Evolutionary conservation across 1,140 invertebrate genomes (phyloP).

Genomic region (Eulimnadia texana): DNA sequence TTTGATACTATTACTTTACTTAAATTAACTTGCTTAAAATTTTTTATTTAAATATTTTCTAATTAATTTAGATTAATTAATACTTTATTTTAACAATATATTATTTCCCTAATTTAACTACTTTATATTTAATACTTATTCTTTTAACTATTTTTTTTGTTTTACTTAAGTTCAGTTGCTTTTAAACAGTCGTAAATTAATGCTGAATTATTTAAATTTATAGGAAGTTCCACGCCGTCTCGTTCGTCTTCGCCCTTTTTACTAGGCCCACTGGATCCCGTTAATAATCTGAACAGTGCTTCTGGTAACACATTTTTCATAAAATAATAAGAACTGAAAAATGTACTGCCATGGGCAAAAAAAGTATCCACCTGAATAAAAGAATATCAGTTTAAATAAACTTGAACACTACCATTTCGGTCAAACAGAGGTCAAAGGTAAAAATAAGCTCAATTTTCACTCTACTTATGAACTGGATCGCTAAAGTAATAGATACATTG

Average conservation of each 20-base stretch:
- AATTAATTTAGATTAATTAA: not conserved
- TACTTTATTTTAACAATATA: not conserved
- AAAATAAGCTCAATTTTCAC: no score
- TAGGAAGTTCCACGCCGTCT: constrained; percentile 37
- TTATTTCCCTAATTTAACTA: no score
- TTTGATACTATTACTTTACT: constrained; percentile 23
- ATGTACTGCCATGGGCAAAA: no score
- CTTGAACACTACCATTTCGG: no score
- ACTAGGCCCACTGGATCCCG: constrained; percentile 34
- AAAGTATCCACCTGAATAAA: no score
- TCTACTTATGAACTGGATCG: no score
- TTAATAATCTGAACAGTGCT: not conserved
- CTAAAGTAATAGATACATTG: no score
- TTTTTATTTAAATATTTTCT: not conserved
- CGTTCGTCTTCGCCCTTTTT: constrained; percentile 42
- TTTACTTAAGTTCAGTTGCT: not conserved
- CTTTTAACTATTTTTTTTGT: not conserved
- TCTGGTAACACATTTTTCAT: not conserved
- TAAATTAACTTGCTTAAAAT: not conserved
- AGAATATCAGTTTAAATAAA: no score
- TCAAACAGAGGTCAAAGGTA: no score
- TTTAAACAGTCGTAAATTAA: not conserved
- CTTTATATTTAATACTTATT: no score
- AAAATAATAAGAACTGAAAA: not conserved
- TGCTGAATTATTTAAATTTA: constrained; percentile 9